phyloP scores from a whole-genome alignment of 2,113 vertebrate species.

The Panthera uncia region DNA sequence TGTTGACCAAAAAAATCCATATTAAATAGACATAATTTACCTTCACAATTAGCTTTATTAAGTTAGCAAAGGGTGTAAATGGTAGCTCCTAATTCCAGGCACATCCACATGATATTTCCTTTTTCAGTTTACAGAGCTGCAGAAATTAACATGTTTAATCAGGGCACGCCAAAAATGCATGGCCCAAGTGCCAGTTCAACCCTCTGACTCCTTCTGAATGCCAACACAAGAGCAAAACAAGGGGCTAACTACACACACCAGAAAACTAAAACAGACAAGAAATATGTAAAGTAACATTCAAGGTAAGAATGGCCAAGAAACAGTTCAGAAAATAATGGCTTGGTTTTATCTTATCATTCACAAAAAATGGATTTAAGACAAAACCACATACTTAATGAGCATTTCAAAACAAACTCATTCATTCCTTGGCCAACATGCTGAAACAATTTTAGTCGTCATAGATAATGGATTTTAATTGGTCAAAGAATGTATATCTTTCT shows the following conservation, averaged over 20 bases:
- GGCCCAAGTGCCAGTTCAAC: neutral
- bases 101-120: conserved; percentile 57
- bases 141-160: conserved; percentile 25
- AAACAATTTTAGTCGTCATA: conserved; percentile 64
- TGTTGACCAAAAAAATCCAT: neutral
- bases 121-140: conserved; percentile 42
- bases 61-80: conserved; percentile 18
- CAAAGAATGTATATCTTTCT: conserved; percentile 57
- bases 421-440: conserved; percentile 14
- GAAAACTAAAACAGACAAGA: conserved; percentile 41
- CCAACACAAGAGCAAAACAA: conserved; percentile 53
- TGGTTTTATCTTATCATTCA: conserved; percentile 59
- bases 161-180: conserved; percentile 49
- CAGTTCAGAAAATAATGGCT: conserved; percentile 65
- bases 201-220: conserved; percentile 42
- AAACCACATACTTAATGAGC: conserved; percentile 61
- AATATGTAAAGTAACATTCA: conserved; percentile 62
- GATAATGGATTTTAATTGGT: conserved; percentile 68
- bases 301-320: conserved; percentile 58
- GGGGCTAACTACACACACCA: conserved; percentile 36
- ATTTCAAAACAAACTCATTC: conserved; percentile 73
- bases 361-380: conserved; percentile 63
- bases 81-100: neutral
- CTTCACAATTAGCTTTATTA: conserved; percentile 43
- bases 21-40: neutral